These are phyloP conservation scores for Polypedilum pembai DNA, from an alignment of 1,140 invertebrate species.

Conservation along the genomic window DNA sequence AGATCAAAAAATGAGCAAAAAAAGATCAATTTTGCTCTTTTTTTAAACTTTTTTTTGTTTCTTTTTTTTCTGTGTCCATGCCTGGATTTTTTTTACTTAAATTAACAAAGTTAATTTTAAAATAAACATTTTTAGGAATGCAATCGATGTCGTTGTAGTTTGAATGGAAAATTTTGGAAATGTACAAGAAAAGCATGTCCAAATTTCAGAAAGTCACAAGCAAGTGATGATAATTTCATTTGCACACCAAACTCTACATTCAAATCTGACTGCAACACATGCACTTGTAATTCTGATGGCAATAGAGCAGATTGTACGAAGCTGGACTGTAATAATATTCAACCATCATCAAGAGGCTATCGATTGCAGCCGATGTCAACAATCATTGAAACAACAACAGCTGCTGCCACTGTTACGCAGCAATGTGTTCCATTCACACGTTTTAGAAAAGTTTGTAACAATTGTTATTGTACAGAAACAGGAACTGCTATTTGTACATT, in stretches of 20 bases:
- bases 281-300: constrained; percentile 5
- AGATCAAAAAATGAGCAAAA: no score
- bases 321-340: not conserved
- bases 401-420: not conserved
- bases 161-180: not conserved
- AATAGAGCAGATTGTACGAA: not conserved
- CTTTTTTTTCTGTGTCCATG: no score
- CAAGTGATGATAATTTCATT: not conserved
- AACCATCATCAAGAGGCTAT: not conserved
- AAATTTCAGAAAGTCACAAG: not conserved
- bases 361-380: not conserved
- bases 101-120: no score
- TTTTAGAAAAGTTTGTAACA: not conserved
- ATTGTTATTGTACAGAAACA: not conserved
- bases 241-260: not conserved
- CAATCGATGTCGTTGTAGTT: not conserved
- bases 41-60: no score
- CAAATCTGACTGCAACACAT: not conserved
- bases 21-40: no score
- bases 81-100: no score
- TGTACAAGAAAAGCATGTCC: not conserved
- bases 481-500: not conserved
- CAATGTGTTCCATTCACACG: not conserved
- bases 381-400: not conserved
- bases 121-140: not conserved